A percentile compares a stretch with the other conserved stretches of the same genome.
Evolutionary conservation across 30 jellyfish, hydroid and myxozoan genomes (phyloP).

Genomic region (Hydra vulgaris): DNA sequence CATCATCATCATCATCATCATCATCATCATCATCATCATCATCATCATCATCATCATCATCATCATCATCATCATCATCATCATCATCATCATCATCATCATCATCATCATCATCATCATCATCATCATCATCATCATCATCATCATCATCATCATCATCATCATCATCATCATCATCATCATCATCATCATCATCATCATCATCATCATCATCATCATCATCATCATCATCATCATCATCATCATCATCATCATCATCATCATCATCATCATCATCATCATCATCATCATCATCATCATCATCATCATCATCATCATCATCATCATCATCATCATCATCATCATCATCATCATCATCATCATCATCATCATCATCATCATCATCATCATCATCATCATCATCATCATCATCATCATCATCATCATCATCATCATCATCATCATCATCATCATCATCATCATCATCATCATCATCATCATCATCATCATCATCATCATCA

Average conservation of each 20-base stretch:
- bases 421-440: no score
- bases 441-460: no score
- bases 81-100: constrained; percentile 7
- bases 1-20: constrained; percentile 1
- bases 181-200: no score
- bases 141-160: constrained; percentile 5
- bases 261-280: background rate
- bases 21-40: background rate
- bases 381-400: no score
- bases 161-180: constrained; percentile 5
- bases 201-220: background rate
- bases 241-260: constrained; percentile 2
- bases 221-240: constrained; percentile 2
- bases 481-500: no score
- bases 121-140: constrained; percentile 7
- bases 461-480: no score
- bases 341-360: no score
- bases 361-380: no score
- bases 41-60: constrained; percentile 6
- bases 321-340: no score
- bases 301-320: no score
- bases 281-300: background rate
- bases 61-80: constrained; percentile 8
- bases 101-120: constrained; percentile 6
- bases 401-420: no score